Conservation (phyloP, 2,113 vertebrate genomes). For the Eolophus roseicapilla region DNA sequence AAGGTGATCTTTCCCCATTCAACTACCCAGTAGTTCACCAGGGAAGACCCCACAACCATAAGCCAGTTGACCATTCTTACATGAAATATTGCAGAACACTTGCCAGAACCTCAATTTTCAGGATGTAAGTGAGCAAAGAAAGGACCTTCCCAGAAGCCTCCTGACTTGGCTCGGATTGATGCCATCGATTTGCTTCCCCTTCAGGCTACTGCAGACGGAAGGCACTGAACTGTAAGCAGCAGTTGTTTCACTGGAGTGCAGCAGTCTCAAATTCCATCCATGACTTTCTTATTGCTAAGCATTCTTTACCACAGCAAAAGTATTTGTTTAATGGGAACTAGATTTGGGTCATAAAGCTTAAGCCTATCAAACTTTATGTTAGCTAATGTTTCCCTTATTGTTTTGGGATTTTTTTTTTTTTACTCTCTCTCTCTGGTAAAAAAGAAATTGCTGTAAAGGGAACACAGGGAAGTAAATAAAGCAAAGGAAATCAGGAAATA, state of each 20-base stretch:
- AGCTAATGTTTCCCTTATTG: constrained; percentile 77
- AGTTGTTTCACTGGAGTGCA: background rate
- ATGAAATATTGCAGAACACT: background rate
- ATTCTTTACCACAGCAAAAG: constrained; percentile 40
- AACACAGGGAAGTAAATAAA: constrained; percentile 68
- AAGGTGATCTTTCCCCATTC: background rate
- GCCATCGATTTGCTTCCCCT: background rate
- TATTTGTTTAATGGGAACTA: constrained; percentile 66
- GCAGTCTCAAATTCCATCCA: constrained; percentile 41
- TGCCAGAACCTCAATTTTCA: background rate
- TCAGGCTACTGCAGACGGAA: background rate
- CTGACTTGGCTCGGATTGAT: background rate
- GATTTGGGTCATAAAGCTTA: constrained; percentile 72
- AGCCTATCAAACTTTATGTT: constrained; percentile 67
- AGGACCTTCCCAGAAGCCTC: background rate
- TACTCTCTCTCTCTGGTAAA: background rate
- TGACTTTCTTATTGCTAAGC: constrained; percentile 51
- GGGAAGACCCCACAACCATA: background rate
- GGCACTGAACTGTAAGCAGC: background rate
- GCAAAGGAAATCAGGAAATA: constrained; percentile 67
- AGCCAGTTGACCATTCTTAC: background rate
- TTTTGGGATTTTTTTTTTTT: background rate
- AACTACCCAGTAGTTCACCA: background rate
- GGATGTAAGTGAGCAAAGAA: background rate
- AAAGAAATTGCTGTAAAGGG: constrained; percentile 57